Percentiles rank a stretch among this genome's conserved stretches.
Evolutionary conservation across 2,113 vertebrate species (phyloP).

Genomic region (Callipepla californica): DNA sequence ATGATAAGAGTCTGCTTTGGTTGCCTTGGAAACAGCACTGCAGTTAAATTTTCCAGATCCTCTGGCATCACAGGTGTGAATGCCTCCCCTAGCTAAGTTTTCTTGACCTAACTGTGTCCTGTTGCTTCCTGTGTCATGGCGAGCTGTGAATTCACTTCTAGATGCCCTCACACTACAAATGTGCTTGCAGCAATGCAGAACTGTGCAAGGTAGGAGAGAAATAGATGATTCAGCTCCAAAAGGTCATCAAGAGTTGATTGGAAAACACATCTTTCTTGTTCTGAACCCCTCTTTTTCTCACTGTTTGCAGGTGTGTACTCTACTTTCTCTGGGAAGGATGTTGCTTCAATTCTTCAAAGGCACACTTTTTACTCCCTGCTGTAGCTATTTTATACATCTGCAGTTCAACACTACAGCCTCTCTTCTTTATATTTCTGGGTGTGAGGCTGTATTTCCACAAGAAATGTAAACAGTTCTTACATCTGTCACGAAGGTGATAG

Average conservation of each 20-base stretch:
- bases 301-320: not conserved
- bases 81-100: not conserved
- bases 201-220: not conserved
- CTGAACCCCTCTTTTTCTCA: not conserved
- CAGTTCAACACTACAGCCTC: not conserved
- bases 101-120: not conserved
- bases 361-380: not conserved
- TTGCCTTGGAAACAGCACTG: conserved; percentile 64
- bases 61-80: not conserved
- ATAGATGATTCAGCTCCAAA: not conserved
- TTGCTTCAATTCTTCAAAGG: not conserved
- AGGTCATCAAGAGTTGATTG: not conserved
- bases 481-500: not conserved
- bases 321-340: not conserved
- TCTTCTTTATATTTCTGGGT: not conserved
- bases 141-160: not conserved
- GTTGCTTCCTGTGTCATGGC: not conserved
- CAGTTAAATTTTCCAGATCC: conserved; percentile 26
- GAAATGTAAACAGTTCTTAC: not conserved
- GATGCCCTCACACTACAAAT: not conserved
- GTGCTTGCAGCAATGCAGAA: not conserved
- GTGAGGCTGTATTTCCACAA: not conserved
- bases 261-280: not conserved
- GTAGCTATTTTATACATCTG: not conserved
- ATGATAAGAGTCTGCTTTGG: conserved; percentile 46